Base-by-base conservation (phyloP, 2,113 vertebrate genomes). In the Scalopus aquaticus region DNA sequence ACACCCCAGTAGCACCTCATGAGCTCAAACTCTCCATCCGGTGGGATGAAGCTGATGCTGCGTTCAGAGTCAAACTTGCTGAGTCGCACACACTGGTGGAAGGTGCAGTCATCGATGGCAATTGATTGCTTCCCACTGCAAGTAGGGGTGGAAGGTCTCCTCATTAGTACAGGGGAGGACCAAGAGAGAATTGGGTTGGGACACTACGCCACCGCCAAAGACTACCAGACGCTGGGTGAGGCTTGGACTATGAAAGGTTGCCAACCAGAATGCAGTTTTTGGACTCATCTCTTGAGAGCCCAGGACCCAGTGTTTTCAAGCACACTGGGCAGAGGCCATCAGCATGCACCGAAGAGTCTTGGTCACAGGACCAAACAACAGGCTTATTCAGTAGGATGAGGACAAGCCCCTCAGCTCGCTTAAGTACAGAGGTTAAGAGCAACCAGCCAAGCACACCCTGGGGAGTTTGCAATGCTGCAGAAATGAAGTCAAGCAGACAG, bases 51-150 rank as follows among this genome's bases (percentile, higher is more conserved):
- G 98, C 99, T 99, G 98, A 99, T 99, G 98, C 99, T 99, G 79
- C 99, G 99, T 98, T 99, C 99, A 0, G 99, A 99, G 98, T 99
- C 99, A 96, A 99, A 99, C 98, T 99, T 99, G 98, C 99, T 99
- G 98, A 99, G 99, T 67, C 99, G 99, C 95, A 99, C 99, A 8
- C 99, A 99, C 97, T 99, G 99, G 97, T 99, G 99, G 98, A 99
- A 99, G 88, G 99, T 99, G 98, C 99, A 99, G 99, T 99, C 99
- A 1, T 99, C 99, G 10, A 99, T 99, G 96, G 99, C 99, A 49
- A 99, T 99, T 20, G 99, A 99, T 98, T 99, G 99, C 98, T 99
- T 99, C 96, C 99, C 99, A 0, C 99, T 99, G 95, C 30, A 92
- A 73, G 95, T 81, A 98, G 17, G 95, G 76, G 70, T 12, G 95